phyloP scores from a whole-genome alignment of 2,888 invertebrate genomes.

The Dioctria rufipes region DNA sequence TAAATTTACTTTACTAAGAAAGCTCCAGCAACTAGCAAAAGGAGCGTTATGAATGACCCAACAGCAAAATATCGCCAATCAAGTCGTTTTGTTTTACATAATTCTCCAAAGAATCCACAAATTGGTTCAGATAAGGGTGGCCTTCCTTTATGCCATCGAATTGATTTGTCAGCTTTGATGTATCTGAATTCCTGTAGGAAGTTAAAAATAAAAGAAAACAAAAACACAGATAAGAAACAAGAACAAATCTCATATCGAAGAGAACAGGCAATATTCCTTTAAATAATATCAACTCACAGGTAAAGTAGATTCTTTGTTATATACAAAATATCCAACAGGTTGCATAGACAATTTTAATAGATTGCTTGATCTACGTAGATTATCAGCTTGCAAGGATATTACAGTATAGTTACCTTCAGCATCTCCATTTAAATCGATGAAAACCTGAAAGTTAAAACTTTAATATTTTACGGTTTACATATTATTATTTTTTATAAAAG shows the following conservation, averaged over 20 bases:
- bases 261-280: no score
- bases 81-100: conserved; percentile 79
- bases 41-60: conserved; percentile 77
- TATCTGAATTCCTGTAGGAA: conserved; percentile 75
- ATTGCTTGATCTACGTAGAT: conserved; percentile 69
- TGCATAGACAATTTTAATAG: conserved; percentile 80
- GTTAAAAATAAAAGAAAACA: conserved; percentile 32
- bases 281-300: conserved; percentile 73
- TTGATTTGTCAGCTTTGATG: conserved; percentile 76
- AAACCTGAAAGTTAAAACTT: conserved; percentile 74
- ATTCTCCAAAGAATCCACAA: conserved; percentile 87
- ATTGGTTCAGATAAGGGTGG: conserved; percentile 84
- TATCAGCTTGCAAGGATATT: conserved; percentile 81
- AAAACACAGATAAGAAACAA: not conserved
- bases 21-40: conserved; percentile 77
- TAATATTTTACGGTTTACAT: not conserved
- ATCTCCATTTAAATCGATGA: conserved; percentile 90
- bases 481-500: not conserved
- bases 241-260: no score
- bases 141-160: conserved; percentile 84
- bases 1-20: conserved; percentile 77
- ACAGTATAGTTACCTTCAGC: conserved; percentile 94
- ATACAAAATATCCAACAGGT: conserved; percentile 84
- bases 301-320: conserved; percentile 73
- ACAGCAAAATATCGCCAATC: conserved; percentile 78